Evolutionary conservation across 2,888 invertebrate species (phyloP).

Genomic region (Volucella bombylans): DNA sequence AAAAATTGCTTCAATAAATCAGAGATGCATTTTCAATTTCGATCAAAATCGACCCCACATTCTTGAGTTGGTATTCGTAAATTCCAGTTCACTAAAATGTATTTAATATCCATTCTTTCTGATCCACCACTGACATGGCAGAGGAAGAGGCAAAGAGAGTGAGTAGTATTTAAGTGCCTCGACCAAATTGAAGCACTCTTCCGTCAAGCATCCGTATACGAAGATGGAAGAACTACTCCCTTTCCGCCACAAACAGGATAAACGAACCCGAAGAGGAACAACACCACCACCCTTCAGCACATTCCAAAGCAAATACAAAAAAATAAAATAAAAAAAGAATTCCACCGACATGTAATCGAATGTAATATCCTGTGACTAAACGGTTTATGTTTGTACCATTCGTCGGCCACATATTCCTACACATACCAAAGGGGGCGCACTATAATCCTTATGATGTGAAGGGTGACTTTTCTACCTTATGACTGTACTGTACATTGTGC

Average conservation of each 20-base stretch:
- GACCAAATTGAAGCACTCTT: neutral
- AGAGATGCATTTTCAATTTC: constrained; percentile 62
- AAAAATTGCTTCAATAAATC: constrained; percentile 73
- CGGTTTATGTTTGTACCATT: constrained; percentile 82
- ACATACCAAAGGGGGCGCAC: constrained; percentile 71
- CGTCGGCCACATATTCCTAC: constrained; percentile 77
- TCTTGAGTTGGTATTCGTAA: constrained; percentile 38
- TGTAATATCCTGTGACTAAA: constrained; percentile 83
- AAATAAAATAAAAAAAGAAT: constrained; percentile 14
- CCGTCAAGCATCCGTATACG: neutral
- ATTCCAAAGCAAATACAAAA: constrained; percentile 69
- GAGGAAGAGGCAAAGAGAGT: constrained; percentile 19
- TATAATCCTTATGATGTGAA: constrained; percentile 52
- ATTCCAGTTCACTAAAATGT: constrained; percentile 71
- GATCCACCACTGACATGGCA: constrained; percentile 53
- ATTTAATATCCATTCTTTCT: constrained; percentile 60
- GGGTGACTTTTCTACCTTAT: constrained; percentile 69
- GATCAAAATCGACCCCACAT: constrained; percentile 23
- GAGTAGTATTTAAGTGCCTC: constrained; percentile 26
- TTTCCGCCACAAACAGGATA: constrained; percentile 23
- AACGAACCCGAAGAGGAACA: neutral
- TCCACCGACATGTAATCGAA: constrained; percentile 79
- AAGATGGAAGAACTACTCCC: constrained; percentile 34
- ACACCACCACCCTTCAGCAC: constrained; percentile 43
- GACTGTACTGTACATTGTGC: neutral